Base-by-base conservation (phyloP, 2,888 invertebrate species). In the Margaritifera margaritifera region DNA sequence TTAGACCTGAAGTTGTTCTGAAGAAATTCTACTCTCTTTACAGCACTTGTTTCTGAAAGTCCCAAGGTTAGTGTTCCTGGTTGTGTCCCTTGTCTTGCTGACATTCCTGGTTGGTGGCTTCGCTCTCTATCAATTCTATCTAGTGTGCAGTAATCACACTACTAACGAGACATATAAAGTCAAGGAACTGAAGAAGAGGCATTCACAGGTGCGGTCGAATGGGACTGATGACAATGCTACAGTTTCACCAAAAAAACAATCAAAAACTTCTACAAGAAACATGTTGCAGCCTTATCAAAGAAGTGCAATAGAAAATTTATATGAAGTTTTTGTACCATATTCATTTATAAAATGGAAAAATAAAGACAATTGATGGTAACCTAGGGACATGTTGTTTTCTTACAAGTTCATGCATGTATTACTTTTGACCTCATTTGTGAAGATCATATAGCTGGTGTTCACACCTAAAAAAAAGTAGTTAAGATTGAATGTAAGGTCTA, bases 101-200 rank as follows among this genome's bases (percentile, higher is more conserved):
- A 77, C 80, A 4, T 64, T 85, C 24, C 66, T 86, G 11, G 75
- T 88, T 27, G 76, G 77, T 22, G 70, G 81, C 22, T 88, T 89
- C 69, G 75, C 82, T 1, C 56, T 68, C 31, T 88, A 88, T 67
- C 89, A 89, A 64, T 15, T 84, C 31, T 86, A 82, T 74, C 81
- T 88, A 20, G 68, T 85, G n/a, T 55, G 71, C 42, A 81, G 75
- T 60, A 89, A 89, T 74, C 86, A 88, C 71, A 89, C 89, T 6
- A 88, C 88, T 31, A 88, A 88, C 64, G 89, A 89, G 70, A 77
- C 86, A 50, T 84, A 88, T 77, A 88, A 88, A 72, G 53, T 69
- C 20, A 61, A 70, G n/a, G 71, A 64, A 52, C 27, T 75, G 18
- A 55, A 64, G 42, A 51, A 20, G 6, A 20, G 52, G 15, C 25